Evolutionary conservation across 1,140 invertebrate genomes (phyloP).

Genomic region (Drosophila suzukii): DNA sequence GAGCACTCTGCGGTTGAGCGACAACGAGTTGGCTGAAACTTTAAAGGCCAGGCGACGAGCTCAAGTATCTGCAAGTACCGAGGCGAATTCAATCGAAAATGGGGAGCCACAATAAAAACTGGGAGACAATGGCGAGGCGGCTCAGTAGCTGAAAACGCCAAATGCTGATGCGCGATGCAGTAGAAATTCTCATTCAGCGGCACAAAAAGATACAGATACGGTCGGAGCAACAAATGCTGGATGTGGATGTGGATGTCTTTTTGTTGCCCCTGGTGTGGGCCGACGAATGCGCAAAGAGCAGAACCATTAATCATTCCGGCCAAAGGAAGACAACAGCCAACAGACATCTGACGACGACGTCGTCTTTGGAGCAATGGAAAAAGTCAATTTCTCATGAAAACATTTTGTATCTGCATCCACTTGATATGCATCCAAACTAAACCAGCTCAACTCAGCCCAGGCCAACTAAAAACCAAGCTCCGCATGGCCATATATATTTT

Average conservation of each 20-base stretch:
- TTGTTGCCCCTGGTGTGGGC: constrained; percentile 50
- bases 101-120: constrained; percentile 26
- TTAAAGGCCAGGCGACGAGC: constrained; percentile 44
- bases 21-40: constrained; percentile 49
- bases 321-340: constrained; percentile 70
- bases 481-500: constrained; percentile 39
- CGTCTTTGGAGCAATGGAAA: constrained; percentile 63
- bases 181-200: constrained; percentile 54
- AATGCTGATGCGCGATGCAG: constrained; percentile 64
- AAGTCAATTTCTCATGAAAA: constrained; percentile 84
- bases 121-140: constrained; percentile 46
- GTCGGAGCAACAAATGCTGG: constrained; percentile 29
- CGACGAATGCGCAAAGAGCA: constrained; percentile 72
- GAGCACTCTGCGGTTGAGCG: constrained; percentile 49
- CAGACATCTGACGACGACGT: constrained; percentile 63
- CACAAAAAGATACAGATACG: constrained; percentile 60
- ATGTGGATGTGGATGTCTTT: constrained; percentile 22
- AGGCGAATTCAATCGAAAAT: constrained; percentile 74
- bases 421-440: constrained; percentile 60
- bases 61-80: constrained; percentile 48
- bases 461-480: constrained; percentile 6
- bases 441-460: constrained; percentile 19
- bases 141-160: constrained; percentile 65
- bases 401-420: constrained; percentile 74
- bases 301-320: constrained; percentile 83